Base-by-base conservation (phyloP, 2,888 invertebrate genomes). In the Drosophila sordidapex region DNA sequence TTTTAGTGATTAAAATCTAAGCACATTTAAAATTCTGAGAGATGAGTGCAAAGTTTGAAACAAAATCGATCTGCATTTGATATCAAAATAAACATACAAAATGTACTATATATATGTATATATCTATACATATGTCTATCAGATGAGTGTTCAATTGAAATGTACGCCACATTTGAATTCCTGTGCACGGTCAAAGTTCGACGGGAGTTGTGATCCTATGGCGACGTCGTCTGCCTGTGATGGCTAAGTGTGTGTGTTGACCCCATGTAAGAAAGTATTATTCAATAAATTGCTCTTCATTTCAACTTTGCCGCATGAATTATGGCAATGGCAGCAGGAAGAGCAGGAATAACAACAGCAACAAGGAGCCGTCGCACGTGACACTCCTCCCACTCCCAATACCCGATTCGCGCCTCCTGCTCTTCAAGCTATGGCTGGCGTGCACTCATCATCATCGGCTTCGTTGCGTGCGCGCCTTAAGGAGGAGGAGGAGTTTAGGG, bases 281-380 rank as follows among this genome's bases (percentile, higher is more conserved):
- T 90, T 89, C 82, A 89, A 89, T 89, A 90, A 90, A 89, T 89
- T 90, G 81, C 81, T 82, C 77, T 76, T 81, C 83, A 79, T 81
- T 79, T 75, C 83, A 77, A 77, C 74, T 78, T 66, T 73, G 82
- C 72, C 66, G 79, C 79, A 88, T 90, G 84, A 89, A 84, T 89
- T 86, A 90, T 87, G 75, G 75, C 65, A 77, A 79, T 85, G 68
- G 63, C 57, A 64, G 40, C 58, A 54, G 56, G 52, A 71, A 43
- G 60, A 79, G 58, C 56, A 61, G 29, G 21, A 59, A 27, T 40
- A 56, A 36, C 52, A 65, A 51, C 31, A 64, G 29, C 70, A 64
- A 60, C 61, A 71, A 60, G 69, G 43, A 69, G 58, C 60, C 66
- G 46, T 62, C 70, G 87, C 85, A 87, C 85, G 87, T 85, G 85